A percentile compares a stretch with the other conserved stretches of the same genome.
Conservation (phyloP, 2,113 vertebrate species). For the Bagarius yarrelli region DNA sequence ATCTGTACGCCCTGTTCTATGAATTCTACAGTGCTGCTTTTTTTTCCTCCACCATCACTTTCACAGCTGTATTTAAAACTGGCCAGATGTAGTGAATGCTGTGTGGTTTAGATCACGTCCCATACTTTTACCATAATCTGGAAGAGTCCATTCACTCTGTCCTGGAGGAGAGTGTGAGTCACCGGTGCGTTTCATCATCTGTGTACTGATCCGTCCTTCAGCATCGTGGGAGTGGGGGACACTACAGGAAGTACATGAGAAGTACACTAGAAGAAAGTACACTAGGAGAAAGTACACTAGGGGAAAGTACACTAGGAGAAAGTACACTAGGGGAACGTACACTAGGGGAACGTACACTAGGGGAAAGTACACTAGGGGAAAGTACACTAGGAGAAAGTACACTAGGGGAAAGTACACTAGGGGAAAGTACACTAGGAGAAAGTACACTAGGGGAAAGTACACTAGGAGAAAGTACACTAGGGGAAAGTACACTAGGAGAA, state of each 20-base stretch:
- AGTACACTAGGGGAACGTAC: background rate
- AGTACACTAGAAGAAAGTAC: background rate
- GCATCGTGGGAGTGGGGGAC: background rate
- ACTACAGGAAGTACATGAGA: background rate
- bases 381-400: no score
- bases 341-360: no score
- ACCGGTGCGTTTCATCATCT: background rate
- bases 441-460: no score
- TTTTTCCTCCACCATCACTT: background rate
- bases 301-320: background rate
- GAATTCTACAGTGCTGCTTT: background rate
- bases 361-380: no score
- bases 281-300: background rate
- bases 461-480: no score
- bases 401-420: no score
- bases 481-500: no score
- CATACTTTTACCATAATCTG: constrained; percentile 60
- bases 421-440: no score
- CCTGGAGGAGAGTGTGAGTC: background rate
- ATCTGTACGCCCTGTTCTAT: background rate
- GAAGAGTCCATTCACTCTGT: constrained; percentile 40
- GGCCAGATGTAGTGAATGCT: background rate
- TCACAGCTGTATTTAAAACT: background rate
- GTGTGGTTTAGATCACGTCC: background rate
- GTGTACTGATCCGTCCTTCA: background rate